phyloP scores from a whole-genome alignment of 2,113 vertebrate species.

The Prolemur simus region DNA sequence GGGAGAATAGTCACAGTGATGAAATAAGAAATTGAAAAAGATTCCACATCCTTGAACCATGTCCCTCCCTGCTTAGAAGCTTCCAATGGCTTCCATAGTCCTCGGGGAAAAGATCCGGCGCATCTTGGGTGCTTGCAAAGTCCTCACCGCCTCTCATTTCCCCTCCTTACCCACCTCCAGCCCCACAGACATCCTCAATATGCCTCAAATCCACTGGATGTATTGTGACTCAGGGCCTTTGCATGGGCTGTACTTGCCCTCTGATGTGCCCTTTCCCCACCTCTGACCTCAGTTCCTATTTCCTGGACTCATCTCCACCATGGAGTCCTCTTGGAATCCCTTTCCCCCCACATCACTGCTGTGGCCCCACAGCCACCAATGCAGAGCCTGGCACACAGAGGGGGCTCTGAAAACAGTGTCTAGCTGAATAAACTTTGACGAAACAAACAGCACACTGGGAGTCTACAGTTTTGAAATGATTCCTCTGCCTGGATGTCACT shows the following conservation, averaged over 20 bases:
- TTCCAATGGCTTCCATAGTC: neutral
- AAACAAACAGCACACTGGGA: too few species aligned
- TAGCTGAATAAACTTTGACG: too few species aligned
- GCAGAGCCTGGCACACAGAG: neutral
- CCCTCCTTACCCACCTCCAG: neutral
- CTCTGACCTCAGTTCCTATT: neutral
- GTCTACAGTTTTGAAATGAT: too few species aligned
- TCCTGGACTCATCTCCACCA: neutral
- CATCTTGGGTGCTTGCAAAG: too few species aligned
- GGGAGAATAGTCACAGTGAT: neutral
- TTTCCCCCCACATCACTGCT: too few species aligned
- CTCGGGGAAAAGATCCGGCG: neutral
- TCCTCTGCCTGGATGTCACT: too few species aligned
- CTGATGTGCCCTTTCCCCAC: neutral
- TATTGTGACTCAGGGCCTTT: neutral
- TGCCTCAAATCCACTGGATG: neutral
- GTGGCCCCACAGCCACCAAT: too few species aligned
- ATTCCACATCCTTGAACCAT: neutral
- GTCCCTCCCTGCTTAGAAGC: neutral
- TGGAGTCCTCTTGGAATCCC: neutral
- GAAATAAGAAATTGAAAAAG: neutral
- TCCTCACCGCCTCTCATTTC: neutral
- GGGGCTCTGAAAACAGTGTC: neutral
- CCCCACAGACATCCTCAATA: neutral
- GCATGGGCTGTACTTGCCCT: too few species aligned